phyloP scores from a whole-genome alignment of 2,113 vertebrate species.

The Macrotis lagotis region DNA sequence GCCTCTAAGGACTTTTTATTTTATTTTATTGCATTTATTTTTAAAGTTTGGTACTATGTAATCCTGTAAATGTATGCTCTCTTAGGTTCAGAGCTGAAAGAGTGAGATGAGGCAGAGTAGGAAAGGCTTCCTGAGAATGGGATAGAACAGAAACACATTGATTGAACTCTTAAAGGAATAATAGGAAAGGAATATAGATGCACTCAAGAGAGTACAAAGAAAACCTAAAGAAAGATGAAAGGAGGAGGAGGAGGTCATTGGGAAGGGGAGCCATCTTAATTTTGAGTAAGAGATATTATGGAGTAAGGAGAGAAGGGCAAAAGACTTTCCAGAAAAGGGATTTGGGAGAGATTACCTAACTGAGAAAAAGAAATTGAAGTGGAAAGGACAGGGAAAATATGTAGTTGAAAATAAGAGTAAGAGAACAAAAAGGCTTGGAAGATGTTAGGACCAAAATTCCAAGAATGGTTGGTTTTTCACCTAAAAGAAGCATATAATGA shows the following conservation, averaged over 20 bases:
- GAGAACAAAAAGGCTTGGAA: background rate
- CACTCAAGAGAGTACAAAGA: background rate
- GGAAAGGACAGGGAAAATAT: background rate
- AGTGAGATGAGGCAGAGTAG: background rate
- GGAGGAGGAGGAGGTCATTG: fast-evolving
- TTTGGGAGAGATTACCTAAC: background rate
- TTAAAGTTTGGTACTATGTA: background rate
- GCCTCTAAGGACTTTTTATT: background rate
- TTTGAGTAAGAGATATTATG: fast-evolving
- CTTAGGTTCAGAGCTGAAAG: background rate
- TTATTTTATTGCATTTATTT: background rate
- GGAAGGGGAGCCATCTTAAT: no score
- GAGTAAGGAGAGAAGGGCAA: background rate
- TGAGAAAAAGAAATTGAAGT: background rate
- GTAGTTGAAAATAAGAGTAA: fast-evolving
- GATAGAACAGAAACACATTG: fast-evolving
- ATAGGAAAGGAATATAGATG: fast-evolving
- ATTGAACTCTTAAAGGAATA: background rate
- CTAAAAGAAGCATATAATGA: no score
- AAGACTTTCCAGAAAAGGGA: background rate
- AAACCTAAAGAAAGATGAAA: background rate
- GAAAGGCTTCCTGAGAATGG: fast-evolving
- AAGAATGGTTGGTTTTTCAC: background rate
- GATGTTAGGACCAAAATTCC: background rate
- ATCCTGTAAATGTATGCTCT: background rate